phyloP scores from a whole-genome alignment of 2,113 vertebrate species.

The Proterorhinus semilunaris region DNA sequence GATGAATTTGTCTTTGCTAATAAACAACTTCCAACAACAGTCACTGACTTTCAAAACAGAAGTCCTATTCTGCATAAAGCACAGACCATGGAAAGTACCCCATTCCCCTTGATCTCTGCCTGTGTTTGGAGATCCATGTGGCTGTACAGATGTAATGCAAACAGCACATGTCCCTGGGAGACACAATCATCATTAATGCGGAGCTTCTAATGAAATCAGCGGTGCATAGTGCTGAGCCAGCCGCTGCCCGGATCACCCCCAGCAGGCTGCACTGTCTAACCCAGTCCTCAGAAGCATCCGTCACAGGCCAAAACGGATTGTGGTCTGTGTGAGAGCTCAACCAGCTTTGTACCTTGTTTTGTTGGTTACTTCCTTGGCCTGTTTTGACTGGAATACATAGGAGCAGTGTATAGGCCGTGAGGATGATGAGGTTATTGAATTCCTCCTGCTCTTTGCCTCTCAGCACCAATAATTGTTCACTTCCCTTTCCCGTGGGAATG shows the following conservation, averaged over 20 bases:
- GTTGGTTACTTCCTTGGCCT: not conserved
- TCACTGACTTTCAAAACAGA: slow-evolving; percentile 27
- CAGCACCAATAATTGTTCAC: not conserved
- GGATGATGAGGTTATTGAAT: slow-evolving; percentile 1
- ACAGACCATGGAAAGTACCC: slow-evolving; percentile 48
- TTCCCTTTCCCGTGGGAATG: not conserved
- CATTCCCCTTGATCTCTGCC: slow-evolving; percentile 41
- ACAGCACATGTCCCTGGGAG: slow-evolving; percentile 45
- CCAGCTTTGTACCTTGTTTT: slow-evolving; percentile 1
- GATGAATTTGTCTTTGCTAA: no score
- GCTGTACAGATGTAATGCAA: slow-evolving; percentile 56
- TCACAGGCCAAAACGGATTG: slow-evolving; percentile 33
- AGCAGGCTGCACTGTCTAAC: slow-evolving; percentile 40
- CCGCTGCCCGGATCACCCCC: slow-evolving; percentile 29
- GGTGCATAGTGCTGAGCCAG: slow-evolving; percentile 53
- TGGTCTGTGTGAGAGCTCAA: slow-evolving; percentile 21
- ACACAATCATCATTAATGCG: slow-evolving; percentile 60
- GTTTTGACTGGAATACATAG: not conserved
- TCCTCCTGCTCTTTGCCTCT: not conserved
- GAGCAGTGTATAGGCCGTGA: not conserved
- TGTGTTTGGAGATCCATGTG: slow-evolving; percentile 43
- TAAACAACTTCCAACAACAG: no score
- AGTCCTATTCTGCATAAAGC: slow-evolving; percentile 32
- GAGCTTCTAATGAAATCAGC: slow-evolving; percentile 59
- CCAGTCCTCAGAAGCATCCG: slow-evolving; percentile 38